These are phyloP conservation scores for Takifugu rubripes DNA, from an alignment of 2,797 vertebrate species.

Conservation along the genomic window DNA sequence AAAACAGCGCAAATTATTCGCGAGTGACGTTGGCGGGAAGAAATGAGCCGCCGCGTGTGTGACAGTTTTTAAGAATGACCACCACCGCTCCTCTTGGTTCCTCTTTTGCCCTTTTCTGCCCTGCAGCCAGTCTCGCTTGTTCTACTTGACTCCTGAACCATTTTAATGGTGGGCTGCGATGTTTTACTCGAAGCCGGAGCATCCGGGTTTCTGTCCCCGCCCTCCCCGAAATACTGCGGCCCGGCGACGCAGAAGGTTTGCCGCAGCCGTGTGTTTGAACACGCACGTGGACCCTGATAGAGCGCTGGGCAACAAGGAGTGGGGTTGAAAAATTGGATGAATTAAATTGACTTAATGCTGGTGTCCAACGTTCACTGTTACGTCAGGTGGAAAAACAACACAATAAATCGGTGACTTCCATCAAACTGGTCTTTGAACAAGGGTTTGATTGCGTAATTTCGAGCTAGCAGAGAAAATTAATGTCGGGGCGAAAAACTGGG, in stretches of 20 bases:
- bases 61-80: slow-evolving; percentile 42
- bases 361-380: neutral
- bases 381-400: neutral
- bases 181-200: slow-evolving; percentile 61
- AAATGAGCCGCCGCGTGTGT: slow-evolving; percentile 39
- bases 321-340: slow-evolving; percentile 10
- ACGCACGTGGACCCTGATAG: slow-evolving; percentile 47
- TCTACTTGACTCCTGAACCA: slow-evolving; percentile 78
- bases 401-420: neutral
- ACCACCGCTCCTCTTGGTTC: slow-evolving; percentile 51
- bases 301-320: neutral
- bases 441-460: no score
- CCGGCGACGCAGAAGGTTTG: slow-evolving; percentile 41
- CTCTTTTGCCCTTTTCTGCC: slow-evolving; percentile 54
- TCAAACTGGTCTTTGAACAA: no score
- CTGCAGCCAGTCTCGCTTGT: slow-evolving; percentile 68
- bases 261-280: slow-evolving; percentile 35
- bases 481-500: no score
- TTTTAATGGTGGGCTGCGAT: slow-evolving; percentile 71
- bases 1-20: no score
- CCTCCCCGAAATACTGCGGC: slow-evolving; percentile 24
- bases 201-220: slow-evolving; percentile 58
- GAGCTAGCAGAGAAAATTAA: no score
- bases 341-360: neutral
- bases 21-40: neutral